Conservation (phyloP, 37 sponge, comb jelly and placozoan genomes). For the Mnemiopsis leidyi region DNA sequence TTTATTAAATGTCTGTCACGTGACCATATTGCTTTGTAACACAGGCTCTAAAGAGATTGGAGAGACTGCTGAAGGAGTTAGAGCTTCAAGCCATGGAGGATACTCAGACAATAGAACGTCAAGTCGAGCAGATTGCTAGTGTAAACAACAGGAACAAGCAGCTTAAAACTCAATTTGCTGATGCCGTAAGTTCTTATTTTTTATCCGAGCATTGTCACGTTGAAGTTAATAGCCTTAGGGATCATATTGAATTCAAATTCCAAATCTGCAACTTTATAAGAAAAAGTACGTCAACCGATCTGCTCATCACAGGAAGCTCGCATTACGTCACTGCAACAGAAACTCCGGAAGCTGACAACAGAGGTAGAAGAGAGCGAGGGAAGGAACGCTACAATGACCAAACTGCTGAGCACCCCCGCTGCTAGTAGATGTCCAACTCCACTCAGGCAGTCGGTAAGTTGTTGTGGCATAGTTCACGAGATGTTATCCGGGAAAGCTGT, state of each 20-base stretch:
- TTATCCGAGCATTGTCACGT: too few species aligned
- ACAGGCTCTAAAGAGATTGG: constrained; percentile 8
- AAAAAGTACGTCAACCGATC: too few species aligned
- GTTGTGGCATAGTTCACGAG: too few species aligned
- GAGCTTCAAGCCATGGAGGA: neutral
- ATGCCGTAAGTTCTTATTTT: constrained; percentile 47
- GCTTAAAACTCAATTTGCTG: constrained; percentile 31
- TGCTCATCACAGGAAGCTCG: constrained; percentile 10
- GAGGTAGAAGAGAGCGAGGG: constrained; percentile 48
- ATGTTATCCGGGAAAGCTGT: too few species aligned
- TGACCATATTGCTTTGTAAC: neutral
- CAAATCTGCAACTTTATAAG: too few species aligned
- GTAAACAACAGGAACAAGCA: constrained; percentile 52
- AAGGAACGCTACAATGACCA: constrained; percentile 43
- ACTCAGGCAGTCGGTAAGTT: constrained; percentile 37
- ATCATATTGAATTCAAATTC: too few species aligned
- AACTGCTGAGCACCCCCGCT: constrained; percentile 41
- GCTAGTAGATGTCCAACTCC: constrained; percentile 31
- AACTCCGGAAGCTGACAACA: constrained; percentile 16
- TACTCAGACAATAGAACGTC: constrained; percentile 8
- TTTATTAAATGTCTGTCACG: too few species aligned
- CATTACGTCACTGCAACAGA: neutral
- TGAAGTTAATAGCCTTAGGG: too few species aligned
- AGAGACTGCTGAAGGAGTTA: neutral
- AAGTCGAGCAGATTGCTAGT: constrained; percentile 48